Evolutionary conservation across 2,113 vertebrate species (phyloP).

Genomic region (Chaenogobius annularis): DNA sequence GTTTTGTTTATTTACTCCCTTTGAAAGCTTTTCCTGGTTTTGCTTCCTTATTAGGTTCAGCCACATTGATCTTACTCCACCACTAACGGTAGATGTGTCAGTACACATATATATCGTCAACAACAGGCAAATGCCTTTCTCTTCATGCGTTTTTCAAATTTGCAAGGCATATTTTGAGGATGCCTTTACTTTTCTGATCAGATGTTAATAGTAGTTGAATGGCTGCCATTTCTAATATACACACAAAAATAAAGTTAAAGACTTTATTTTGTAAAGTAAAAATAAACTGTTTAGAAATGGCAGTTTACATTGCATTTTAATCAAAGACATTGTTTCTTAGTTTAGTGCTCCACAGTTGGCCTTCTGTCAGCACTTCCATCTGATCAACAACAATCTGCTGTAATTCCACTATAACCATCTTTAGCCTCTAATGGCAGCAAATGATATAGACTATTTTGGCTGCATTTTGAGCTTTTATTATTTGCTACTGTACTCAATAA

Average conservation of each 20-base stretch:
- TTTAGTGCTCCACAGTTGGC: background rate
- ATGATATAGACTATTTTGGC: no score
- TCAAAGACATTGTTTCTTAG: constrained; percentile 11
- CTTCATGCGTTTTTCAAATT: background rate
- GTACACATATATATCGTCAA: background rate
- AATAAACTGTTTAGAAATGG: no score
- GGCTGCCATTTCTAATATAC: no score
- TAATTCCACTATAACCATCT: background rate
- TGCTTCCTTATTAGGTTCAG: constrained; percentile 34
- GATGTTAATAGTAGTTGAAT: background rate
- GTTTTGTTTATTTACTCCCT: background rate
- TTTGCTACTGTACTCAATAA: no score
- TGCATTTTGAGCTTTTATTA: no score
- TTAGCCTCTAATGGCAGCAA: background rate
- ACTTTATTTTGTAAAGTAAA: no score
- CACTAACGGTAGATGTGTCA: background rate
- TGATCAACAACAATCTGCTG: background rate
- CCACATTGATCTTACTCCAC: constrained; percentile 28
- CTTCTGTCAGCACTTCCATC: constrained; percentile 14
- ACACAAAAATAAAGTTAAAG: no score
- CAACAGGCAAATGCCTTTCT: background rate
- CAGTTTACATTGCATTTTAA: constrained; percentile 15
- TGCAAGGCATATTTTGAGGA: background rate
- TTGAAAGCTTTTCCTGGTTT: constrained; percentile 29
- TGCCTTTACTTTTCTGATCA: background rate